Evolutionary conservation across 2,888 invertebrate species (phyloP).

Genomic region (Coelinius sp.): DNA sequence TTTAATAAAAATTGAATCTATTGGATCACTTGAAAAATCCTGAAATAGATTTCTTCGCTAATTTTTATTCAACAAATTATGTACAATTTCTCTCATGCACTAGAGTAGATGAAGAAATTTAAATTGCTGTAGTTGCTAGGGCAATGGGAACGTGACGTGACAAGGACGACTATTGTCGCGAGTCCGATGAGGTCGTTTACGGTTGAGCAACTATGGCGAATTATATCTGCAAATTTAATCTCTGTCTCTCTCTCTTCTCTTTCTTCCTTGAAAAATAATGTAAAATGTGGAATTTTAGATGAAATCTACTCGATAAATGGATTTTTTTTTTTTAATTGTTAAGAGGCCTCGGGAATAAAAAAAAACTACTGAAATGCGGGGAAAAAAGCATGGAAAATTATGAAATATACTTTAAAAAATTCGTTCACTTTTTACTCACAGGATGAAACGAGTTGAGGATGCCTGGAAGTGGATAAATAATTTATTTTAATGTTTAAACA

Average conservation of each 20-base stretch:
- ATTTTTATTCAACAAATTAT: slow-evolving; percentile 1
- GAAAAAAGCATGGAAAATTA: too few relatives aligned
- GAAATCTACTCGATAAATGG: neutral
- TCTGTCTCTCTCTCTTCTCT: neutral
- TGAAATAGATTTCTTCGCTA: neutral
- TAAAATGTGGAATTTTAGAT: too few relatives aligned
- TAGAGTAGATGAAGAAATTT: slow-evolving; percentile 22
- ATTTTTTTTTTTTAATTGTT: neutral
- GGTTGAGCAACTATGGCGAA: slow-evolving; percentile 44
- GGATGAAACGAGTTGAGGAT: too few relatives aligned
- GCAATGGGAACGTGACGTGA: slow-evolving; percentile 50
- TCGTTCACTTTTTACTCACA: too few relatives aligned
- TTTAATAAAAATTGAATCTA: too few relatives aligned
- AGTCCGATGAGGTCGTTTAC: slow-evolving; percentile 46
- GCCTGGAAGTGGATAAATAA: too few relatives aligned
- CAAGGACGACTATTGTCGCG: slow-evolving; percentile 50
- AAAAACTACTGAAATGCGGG: too few relatives aligned
- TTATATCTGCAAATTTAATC: neutral
- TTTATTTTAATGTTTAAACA: too few relatives aligned
- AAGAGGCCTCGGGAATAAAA: too few relatives aligned
- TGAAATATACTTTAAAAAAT: too few relatives aligned
- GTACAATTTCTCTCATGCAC: neutral
- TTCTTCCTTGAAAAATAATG: neutral
- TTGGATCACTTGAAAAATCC: neutral
- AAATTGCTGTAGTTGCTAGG: slow-evolving; percentile 35